A percentile compares a stretch with the other conserved stretches of the same genome.
Conservation (phyloP, 2,888 invertebrate species). For the Rhagonycha fulva region DNA sequence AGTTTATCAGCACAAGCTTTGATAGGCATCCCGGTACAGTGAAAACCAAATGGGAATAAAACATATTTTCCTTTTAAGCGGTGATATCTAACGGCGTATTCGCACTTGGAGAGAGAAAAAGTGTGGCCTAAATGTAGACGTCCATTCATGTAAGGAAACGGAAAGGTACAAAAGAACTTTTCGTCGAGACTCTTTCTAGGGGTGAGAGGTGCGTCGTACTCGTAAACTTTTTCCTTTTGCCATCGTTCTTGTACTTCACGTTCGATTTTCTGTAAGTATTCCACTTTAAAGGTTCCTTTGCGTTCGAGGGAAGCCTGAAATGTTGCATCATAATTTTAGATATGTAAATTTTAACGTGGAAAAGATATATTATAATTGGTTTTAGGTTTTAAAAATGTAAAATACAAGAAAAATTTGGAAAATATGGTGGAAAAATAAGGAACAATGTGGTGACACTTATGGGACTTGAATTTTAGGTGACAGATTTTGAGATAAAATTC, state of each 20-base stretch:
- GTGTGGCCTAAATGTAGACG: conserved; percentile 96
- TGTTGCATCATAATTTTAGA: conserved; percentile 20
- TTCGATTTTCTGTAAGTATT: conserved; percentile 90
- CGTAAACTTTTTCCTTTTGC: conserved; percentile 79
- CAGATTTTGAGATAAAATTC: not conserved
- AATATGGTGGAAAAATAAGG: not conserved
- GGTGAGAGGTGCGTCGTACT: conserved; percentile 76
- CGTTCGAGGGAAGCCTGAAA: conserved; percentile 59
- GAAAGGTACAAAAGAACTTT: conserved; percentile 94
- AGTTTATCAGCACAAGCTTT: conserved; percentile 98
- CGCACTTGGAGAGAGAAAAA: conserved; percentile 96
- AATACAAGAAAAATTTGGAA: not conserved
- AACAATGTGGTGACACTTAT: not conserved
- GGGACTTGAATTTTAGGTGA: not conserved
- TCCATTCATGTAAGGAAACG: conserved; percentile 99
- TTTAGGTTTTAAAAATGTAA: not conserved
- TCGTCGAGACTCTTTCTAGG: conserved; percentile 64
- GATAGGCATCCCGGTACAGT: conserved; percentile 99
- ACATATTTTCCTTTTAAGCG: conserved; percentile 89
- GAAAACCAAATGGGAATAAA: conserved; percentile 97
- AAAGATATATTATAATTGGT: not conserved
- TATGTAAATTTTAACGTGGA: not conserved
- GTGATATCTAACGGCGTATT: conserved; percentile 92
- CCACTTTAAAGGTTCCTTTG: conserved; percentile 96
- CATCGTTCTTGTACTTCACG: conserved; percentile 83